Percentiles rank a stretch among this genome's conserved stretches.
These are phyloP conservation scores for Sturnira hondurensis DNA, from an alignment of 2,113 vertebrate species.

Conservation along the genomic window DNA sequence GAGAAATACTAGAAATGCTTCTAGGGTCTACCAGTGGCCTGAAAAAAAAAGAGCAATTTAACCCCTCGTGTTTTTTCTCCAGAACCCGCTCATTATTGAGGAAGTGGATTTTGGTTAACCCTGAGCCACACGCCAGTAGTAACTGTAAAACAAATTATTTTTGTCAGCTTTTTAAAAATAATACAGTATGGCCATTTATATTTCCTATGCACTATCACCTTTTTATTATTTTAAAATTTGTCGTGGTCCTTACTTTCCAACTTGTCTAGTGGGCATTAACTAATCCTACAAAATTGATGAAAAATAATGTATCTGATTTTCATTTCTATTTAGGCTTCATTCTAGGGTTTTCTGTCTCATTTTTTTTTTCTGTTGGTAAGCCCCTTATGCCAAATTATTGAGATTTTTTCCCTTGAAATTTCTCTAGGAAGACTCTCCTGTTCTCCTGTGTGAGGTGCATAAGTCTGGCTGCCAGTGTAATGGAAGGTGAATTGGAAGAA, in stretches of 20 bases:
- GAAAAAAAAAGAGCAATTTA: too few relatives aligned
- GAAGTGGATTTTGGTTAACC: background rate
- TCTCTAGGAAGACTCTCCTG: background rate
- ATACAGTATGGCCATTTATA: slow-evolving; percentile 35
- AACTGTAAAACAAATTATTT: slow-evolving; percentile 34
- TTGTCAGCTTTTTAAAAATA: slow-evolving; percentile 74
- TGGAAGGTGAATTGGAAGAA: background rate
- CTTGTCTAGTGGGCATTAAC: slow-evolving; percentile 51
- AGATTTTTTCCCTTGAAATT: background rate
- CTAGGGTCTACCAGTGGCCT: background rate
- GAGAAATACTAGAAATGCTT: background rate
- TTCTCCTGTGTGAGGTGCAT: background rate
- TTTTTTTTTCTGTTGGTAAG: background rate
- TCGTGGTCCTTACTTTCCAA: slow-evolving; percentile 58
- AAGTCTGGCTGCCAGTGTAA: background rate
- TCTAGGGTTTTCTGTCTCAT: background rate
- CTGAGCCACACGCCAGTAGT: background rate
- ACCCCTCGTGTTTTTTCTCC: too few relatives aligned
- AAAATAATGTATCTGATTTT: slow-evolving; percentile 71
- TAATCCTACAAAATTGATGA: background rate
- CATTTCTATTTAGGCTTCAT: slow-evolving; percentile 83
- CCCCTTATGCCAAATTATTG: background rate
- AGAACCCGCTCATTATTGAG: background rate
- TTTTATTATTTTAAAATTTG: slow-evolving; percentile 43
- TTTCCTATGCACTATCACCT: slow-evolving; percentile 53